These are phyloP conservation scores for Phylloscopus trochilus DNA, from an alignment of 2,113 vertebrate species.

Conservation along the genomic window DNA sequence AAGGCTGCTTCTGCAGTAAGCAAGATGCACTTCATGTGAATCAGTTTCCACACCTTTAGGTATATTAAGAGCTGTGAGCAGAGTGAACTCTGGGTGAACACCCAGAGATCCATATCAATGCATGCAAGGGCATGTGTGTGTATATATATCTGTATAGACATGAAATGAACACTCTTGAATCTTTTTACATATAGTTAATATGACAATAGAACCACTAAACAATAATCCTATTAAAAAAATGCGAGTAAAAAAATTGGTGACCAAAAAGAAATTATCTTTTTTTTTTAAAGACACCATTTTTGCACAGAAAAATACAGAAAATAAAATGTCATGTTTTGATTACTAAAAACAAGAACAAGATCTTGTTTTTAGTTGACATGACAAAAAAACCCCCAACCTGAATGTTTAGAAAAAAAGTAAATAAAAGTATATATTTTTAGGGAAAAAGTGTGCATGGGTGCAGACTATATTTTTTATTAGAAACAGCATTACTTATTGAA, in stretches of 20 bases:
- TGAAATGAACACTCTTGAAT: not conserved
- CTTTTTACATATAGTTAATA: not conserved
- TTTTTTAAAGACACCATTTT: not conserved
- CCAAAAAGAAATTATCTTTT: not conserved
- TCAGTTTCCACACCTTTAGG: not conserved
- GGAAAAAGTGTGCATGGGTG: not conserved
- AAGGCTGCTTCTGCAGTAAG: not conserved
- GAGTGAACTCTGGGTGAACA: not conserved
- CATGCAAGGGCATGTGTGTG: fast-evolving
- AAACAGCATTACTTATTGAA: not conserved
- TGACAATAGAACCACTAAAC: not conserved
- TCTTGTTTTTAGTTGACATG: not conserved
- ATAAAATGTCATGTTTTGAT: not conserved
- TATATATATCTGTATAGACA: not conserved
- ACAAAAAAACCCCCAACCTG: not conserved
- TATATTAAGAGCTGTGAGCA: not conserved
- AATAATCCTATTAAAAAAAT: not conserved
- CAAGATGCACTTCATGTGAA: not conserved
- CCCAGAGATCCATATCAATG: not conserved
- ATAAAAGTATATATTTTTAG: not conserved
- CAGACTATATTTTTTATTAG: not conserved
- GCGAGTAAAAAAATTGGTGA: not conserved
- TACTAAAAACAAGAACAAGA: not conserved
- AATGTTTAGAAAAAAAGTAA: not conserved
- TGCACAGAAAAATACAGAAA: not conserved